Percentiles rank a stretch among this genome's conserved stretches.
These are phyloP conservation scores for Ciconia maguari DNA, from an alignment of 2,113 vertebrate species.

Conservation along the genomic window DNA sequence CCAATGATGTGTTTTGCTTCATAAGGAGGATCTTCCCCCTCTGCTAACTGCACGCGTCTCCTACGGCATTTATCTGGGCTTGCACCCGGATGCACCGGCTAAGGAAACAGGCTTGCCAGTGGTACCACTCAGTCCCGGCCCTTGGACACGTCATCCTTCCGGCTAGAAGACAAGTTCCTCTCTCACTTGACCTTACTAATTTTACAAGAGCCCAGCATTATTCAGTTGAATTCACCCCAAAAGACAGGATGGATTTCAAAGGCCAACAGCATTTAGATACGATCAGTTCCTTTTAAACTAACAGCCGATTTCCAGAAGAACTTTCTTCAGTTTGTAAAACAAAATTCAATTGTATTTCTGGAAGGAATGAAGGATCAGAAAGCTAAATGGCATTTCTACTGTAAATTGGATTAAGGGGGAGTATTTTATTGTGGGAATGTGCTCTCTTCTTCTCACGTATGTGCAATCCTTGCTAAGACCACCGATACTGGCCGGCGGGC, in stretches of 20 bases:
- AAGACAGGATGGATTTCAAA: background rate
- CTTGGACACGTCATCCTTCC: background rate
- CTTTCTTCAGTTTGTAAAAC: background rate
- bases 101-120: background rate
- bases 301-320: background rate
- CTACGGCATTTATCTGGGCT: background rate
- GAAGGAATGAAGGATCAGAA: background rate
- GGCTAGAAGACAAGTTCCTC: background rate
- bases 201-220: background rate
- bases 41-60: background rate
- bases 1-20: background rate
- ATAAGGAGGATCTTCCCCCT: background rate
- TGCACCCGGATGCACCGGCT: fast-evolving
- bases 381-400: background rate
- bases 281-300: background rate
- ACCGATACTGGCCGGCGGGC: fast-evolving
- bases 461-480: background rate
- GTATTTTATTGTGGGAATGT: background rate
- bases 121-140: background rate
- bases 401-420: background rate
- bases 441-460: background rate
- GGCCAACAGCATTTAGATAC: background rate
- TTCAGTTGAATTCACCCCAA: background rate
- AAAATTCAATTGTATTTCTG: background rate
- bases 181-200: background rate